phyloP scores from a whole-genome alignment of 1,140 invertebrate genomes.

The Heliconius melpomene region DNA sequence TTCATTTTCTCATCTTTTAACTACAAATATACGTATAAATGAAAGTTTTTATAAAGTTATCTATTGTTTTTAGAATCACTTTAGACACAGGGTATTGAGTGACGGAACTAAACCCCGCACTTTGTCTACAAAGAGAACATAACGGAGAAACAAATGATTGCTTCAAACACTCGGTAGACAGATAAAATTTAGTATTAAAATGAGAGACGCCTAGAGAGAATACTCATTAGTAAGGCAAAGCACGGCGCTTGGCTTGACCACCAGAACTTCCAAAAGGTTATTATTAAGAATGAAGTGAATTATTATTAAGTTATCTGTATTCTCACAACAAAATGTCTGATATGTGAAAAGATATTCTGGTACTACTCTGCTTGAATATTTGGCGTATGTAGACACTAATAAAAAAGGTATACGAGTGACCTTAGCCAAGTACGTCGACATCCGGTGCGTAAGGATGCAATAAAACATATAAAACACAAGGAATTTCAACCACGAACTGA shows the following conservation, averaged over 20 bases:
- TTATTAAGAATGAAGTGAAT: neutral
- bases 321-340: neutral
- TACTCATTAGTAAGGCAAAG: too few relatives aligned
- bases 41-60: too few relatives aligned
- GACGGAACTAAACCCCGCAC: neutral
- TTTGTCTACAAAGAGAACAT: too few relatives aligned
- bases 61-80: too few relatives aligned
- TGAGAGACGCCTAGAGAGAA: too few relatives aligned
- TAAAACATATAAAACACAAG: slow-evolving; percentile 39
- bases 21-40: too few relatives aligned
- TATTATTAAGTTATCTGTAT: neutral
- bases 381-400: slow-evolving; percentile 13
- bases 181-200: too few relatives aligned
- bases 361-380: slow-evolving; percentile 5
- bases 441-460: slow-evolving; percentile 34
- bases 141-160: too few relatives aligned
- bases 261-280: neutral
- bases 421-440: slow-evolving; percentile 37
- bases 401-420: slow-evolving; percentile 33
- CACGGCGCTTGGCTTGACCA: too few relatives aligned
- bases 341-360: neutral
- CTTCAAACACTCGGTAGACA: too few relatives aligned
- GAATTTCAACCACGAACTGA: slow-evolving; percentile 42
- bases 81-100: neutral
- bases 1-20: neutral